Conservation (phyloP, 2,113 vertebrate species). For the Chloropsis hardwickii region DNA sequence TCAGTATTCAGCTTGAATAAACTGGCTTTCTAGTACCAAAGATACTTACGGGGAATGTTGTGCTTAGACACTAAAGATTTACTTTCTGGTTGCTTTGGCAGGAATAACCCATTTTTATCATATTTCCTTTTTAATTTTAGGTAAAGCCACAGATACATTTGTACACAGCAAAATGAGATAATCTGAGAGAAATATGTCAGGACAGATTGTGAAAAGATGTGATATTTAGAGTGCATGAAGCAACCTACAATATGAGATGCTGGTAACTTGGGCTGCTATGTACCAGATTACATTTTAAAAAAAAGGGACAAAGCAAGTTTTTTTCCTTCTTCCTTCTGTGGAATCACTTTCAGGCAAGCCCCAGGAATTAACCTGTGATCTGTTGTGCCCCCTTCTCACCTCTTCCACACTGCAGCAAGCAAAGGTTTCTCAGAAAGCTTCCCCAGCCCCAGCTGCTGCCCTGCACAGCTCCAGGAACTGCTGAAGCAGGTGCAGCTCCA, state of each 20-base stretch:
- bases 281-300: not conserved
- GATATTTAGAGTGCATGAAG: not conserved
- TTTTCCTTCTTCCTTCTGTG: not conserved
- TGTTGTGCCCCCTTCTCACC: not conserved
- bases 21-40: not conserved
- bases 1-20: not conserved
- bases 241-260: not conserved
- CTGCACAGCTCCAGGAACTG: not conserved
- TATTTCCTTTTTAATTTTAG: not conserved
- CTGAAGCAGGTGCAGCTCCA: not conserved
- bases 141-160: not conserved
- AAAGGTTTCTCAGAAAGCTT: not conserved
- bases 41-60: not conserved
- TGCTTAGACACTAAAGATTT: not conserved
- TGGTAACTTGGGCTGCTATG: not conserved
- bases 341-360: not conserved
- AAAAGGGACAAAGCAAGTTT: not conserved
- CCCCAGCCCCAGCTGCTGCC: not conserved
- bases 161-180: not conserved
- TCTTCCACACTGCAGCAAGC: not conserved
- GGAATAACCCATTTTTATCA: not conserved
- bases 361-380: not conserved
- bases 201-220: not conserved
- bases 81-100: not conserved
- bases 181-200: not conserved